Evolutionary conservation across 1,140 invertebrate genomes (phyloP), one percentile per base, ranked within the genome.

Genomic region (Hyles vespertilio): DNA sequence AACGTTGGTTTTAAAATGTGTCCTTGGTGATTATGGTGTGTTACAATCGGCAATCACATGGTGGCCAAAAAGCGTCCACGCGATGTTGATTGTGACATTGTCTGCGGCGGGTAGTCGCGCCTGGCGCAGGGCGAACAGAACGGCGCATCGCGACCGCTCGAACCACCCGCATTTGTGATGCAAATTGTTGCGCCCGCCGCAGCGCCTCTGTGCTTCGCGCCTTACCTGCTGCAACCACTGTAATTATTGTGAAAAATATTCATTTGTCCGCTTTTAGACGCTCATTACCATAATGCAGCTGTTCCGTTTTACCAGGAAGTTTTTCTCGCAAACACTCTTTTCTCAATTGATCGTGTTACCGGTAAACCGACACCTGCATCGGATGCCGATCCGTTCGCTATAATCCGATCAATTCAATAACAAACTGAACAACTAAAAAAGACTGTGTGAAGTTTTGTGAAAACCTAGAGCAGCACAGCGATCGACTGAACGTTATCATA

Each of bases 221-320:
- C 75, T 79, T 79, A 79, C 81, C 79, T 84, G 81, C 74, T 72
- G 67, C 73, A 78, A 77, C 76, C 78, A 66, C 71, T 69, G 66
- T 78, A 80, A 84, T 87, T 87, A 87, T 85, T 79, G 66, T 78
- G 80, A 86, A 87, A 87, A 86, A 89, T 89, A 87, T 84, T 86
- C 86, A 81, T 84, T 83, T 83, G 75, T 80, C 69, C 68, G 72
- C 74, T 74, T 80, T 82, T 78, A 81, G 65, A 76, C 65, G 59
- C 60, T 67, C 79, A 75, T 82, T 74, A 72, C 45, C 74, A 81
- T 78, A 71, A 78, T 70, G 67, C 61, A 61, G 65, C 54, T 67
- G 64, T 69, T 61, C 65, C n/a, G 11, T 56, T 56, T 44, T 34
- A 34, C 54, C 45, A 33, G 12, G 43, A 34, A 34, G 8, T 56